These are phyloP conservation scores for Sinohyriopsis cumingii DNA, from an alignment of 2,888 invertebrate species.

Conservation along the genomic window DNA sequence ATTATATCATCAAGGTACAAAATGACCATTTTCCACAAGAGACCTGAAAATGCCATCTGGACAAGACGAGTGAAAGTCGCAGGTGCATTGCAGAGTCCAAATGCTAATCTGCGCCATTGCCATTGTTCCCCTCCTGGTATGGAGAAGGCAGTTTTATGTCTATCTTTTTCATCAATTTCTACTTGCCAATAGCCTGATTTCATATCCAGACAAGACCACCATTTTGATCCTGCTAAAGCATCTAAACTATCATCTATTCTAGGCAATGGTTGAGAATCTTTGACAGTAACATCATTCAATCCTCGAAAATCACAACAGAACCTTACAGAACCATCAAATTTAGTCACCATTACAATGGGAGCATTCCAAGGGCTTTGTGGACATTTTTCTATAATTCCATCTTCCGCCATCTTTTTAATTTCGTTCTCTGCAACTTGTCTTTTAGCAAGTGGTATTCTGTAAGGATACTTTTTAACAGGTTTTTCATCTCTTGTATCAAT, in stretches of 20 bases:
- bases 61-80: constrained; percentile 23
- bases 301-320: constrained; percentile 24
- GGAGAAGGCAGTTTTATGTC: constrained; percentile 20
- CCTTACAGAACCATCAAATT: constrained; percentile 28
- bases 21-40: constrained; percentile 20
- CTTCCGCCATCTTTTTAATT: constrained; percentile 17
- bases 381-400: constrained; percentile 26
- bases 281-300: constrained; percentile 18
- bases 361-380: constrained; percentile 19
- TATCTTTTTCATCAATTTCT: constrained; percentile 12
- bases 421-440: constrained; percentile 18
- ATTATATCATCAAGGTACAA: constrained; percentile 31
- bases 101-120: constrained; percentile 28
- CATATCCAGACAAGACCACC: constrained; percentile 23
- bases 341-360: constrained; percentile 19
- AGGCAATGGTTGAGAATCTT: constrained; percentile 29
- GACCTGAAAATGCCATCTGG: constrained; percentile 15
- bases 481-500: constrained; percentile 18
- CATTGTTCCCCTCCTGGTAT: constrained; percentile 15
- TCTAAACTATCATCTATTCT: constrained; percentile 25
- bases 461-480: constrained; percentile 19
- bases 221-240: constrained; percentile 23
- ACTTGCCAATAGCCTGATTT: constrained; percentile 24
- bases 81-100: constrained; percentile 24
- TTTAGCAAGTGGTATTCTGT: constrained; percentile 24